A percentile compares a stretch with the other conserved stretches of the same genome.
These are phyloP conservation scores for Clarias pachynema DNA, from an alignment of 2,797 vertebrate genomes.

Conservation along the genomic window DNA sequence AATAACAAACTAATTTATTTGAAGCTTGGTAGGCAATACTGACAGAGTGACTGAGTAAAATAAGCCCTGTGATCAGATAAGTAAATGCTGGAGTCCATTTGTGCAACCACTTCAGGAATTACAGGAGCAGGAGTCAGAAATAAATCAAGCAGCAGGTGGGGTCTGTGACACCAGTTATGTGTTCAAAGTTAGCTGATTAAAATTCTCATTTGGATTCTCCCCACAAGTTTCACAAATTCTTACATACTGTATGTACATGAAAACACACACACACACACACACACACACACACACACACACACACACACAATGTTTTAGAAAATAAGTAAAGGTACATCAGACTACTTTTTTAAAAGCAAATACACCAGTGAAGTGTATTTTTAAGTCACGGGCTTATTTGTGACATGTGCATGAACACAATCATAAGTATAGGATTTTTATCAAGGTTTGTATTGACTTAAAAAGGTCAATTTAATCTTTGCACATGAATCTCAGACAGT, in stretches of 20 bases:
- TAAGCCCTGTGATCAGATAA: slow-evolving; percentile 53
- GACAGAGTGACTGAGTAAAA: slow-evolving; percentile 39
- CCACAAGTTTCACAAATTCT: slow-evolving; percentile 61
- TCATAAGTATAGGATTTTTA: background rate
- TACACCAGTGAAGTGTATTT: background rate
- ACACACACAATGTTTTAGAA: too few species aligned
- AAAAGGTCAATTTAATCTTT: background rate
- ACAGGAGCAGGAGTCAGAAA: slow-evolving; percentile 58
- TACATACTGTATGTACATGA: too few species aligned
- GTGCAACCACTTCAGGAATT: slow-evolving; percentile 53
- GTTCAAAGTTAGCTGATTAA: slow-evolving; percentile 74
- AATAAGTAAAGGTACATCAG: background rate
- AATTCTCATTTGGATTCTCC: slow-evolving; percentile 72
- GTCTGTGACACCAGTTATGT: slow-evolving; percentile 66
- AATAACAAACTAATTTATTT: slow-evolving; percentile 35
- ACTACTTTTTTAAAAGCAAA: background rate
- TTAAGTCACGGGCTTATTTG: background rate
- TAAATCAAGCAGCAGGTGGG: slow-evolving; percentile 68
- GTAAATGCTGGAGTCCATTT: slow-evolving; percentile 57
- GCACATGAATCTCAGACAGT: background rate
- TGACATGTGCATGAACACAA: background rate
- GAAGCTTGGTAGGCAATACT: slow-evolving; percentile 28
- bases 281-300: too few species aligned
- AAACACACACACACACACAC: too few species aligned
- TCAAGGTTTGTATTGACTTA: background rate